Percentiles rank a stretch among this genome's conserved stretches.
Evolutionary conservation across 2,888 invertebrate species (phyloP).

Genomic region (Drosophila affinis): DNA sequence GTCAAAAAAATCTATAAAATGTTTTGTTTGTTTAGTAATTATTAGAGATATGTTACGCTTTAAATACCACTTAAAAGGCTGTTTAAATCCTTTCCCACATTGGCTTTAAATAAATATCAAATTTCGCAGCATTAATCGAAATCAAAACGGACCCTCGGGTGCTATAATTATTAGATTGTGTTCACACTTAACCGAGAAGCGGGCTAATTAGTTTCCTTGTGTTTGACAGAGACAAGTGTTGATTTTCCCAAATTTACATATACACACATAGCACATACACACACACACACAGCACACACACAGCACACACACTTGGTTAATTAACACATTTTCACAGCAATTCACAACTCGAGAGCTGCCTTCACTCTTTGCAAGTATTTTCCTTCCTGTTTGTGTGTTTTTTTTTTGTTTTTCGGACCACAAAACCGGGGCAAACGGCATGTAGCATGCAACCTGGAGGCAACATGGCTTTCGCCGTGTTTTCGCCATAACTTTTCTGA

Average conservation of each 20-base stretch:
- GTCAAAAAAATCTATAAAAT: no score
- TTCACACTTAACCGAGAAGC: slow-evolving; percentile 24
- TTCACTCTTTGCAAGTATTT: not conserved
- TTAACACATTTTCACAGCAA: slow-evolving; percentile 37
- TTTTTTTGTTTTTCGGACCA: not conserved
- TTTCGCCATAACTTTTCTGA: slow-evolving; percentile 37
- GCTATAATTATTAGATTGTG: slow-evolving; percentile 16
- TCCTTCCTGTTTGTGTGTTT: not conserved
- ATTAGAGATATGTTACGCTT: no score
- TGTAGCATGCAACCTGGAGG: slow-evolving; percentile 18
- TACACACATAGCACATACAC: not conserved
- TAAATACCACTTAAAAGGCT: not conserved
- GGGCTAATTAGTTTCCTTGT: slow-evolving; percentile 33
- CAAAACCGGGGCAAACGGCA: slow-evolving; percentile 15
- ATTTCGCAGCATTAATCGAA: not conserved
- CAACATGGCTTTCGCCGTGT: slow-evolving; percentile 45
- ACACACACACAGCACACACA: not conserved
- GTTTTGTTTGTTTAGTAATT: no score
- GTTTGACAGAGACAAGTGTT: slow-evolving; percentile 32
- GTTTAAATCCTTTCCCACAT: not conserved
- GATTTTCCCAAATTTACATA: slow-evolving; percentile 31
- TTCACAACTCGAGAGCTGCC: slow-evolving; percentile 3
- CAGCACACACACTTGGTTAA: slow-evolving; percentile 15
- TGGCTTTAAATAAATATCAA: slow-evolving; percentile 1
- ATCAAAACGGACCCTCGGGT: not conserved